phyloP scores from a whole-genome alignment of 2,797 vertebrate species.

The Antrozous pallidus region DNA sequence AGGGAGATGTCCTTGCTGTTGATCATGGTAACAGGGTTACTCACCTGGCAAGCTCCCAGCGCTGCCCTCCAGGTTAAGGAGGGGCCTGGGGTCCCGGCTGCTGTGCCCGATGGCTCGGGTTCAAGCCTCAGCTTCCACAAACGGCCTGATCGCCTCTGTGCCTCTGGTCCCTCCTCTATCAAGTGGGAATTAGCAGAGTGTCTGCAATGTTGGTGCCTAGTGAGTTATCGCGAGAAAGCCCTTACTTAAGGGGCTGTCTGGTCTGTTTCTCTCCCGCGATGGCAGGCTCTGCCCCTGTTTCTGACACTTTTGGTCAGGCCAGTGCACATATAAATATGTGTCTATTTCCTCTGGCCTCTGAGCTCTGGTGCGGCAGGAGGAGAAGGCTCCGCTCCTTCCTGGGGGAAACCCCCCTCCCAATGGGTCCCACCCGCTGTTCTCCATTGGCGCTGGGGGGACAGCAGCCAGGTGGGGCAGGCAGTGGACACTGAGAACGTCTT shows the following conservation, averaged over 20 bases:
- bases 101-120: neutral
- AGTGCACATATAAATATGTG: no score
- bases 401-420: neutral
- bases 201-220: neutral
- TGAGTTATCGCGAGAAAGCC: neutral
- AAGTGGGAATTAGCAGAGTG: neutral
- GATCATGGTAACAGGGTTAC: neutral
- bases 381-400: neutral
- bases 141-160: neutral
- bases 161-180: neutral
- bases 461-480: neutral
- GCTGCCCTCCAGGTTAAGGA: neutral
- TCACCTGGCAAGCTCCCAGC: neutral
- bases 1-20: neutral
- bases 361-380: neutral
- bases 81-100: neutral
- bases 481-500: neutral
- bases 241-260: neutral
- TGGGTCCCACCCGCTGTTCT: accelerated
- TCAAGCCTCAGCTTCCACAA: neutral
- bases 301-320: neutral
- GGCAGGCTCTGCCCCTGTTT: neutral
- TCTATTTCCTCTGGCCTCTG: neutral
- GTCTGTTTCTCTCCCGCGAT: neutral
- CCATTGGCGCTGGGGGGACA: neutral